Percentiles rank a stretch among this genome's conserved stretches.
Evolutionary conservation across 2,888 invertebrate genomes (phyloP).

Genomic region (Diarsia mendica): DNA sequence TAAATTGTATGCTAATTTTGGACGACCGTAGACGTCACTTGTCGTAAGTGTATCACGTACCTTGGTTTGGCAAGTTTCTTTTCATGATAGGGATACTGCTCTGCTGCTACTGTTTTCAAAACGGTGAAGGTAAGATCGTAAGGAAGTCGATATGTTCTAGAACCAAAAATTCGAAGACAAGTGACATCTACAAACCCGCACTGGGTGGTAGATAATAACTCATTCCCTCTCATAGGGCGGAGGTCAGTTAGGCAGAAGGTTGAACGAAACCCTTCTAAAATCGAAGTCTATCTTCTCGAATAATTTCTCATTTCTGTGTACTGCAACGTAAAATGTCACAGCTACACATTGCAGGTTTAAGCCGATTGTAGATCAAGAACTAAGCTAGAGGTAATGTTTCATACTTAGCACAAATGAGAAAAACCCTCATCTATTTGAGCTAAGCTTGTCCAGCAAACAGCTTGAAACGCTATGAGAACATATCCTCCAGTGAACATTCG

Average conservation of each 20-base stretch:
- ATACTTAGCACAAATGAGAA: neutral
- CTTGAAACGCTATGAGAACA: neutral
- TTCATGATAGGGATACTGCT: too few relatives aligned
- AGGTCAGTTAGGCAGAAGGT: too few relatives aligned
- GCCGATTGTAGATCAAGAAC: neutral
- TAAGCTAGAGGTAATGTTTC: neutral
- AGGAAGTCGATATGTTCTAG: too few relatives aligned
- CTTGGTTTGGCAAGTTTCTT: neutral
- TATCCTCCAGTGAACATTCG: conserved; percentile 1
- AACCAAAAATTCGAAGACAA: too few relatives aligned
- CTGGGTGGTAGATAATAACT: too few relatives aligned
- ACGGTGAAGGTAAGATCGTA: too few relatives aligned
- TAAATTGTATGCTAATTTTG: conserved; percentile 16
- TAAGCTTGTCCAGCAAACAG: neutral
- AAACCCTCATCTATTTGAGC: neutral
- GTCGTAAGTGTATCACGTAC: neutral
- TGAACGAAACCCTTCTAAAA: neutral
- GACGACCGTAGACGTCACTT: too few relatives aligned
- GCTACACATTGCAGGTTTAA: neutral
- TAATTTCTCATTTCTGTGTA: neutral
- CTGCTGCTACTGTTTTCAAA: too few relatives aligned
- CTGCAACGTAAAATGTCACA: neutral
- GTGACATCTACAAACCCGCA: too few relatives aligned
- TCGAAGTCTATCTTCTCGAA: neutral
- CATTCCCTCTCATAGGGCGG: too few relatives aligned